Conservation (phyloP, 2,888 invertebrate genomes). For the Julus scanicus region DNA sequence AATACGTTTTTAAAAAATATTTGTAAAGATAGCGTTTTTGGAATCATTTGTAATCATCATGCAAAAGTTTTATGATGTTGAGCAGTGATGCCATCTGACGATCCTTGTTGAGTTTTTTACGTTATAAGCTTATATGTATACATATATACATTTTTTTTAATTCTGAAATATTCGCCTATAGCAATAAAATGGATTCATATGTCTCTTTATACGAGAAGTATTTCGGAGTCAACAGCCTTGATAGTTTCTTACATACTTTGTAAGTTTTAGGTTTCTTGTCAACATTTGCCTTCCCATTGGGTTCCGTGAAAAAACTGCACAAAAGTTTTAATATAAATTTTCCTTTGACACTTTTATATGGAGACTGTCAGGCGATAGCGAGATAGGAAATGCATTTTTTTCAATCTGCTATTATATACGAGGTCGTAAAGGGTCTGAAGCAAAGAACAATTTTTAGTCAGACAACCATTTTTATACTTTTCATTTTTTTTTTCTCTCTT, state of each 20-base stretch:
- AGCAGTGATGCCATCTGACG: no score
- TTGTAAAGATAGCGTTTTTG: no score
- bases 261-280: neutral
- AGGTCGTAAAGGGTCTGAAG: conserved; percentile 43
- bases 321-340: conserved; percentile 40
- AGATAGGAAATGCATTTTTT: conserved; percentile 31
- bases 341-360: conserved; percentile 37
- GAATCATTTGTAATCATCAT: no score
- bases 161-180: neutral
- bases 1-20: no score
- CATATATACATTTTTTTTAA: no score
- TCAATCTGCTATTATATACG: conserved; percentile 36
- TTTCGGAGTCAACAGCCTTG: neutral
- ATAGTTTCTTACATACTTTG: neutral
- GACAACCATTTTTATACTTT: neutral
- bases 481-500: neutral
- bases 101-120: no score
- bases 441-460: conserved; percentile 5
- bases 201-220: neutral
- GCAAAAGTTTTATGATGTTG: no score
- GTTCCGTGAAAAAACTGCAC: neutral
- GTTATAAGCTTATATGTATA: no score
- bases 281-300: neutral
- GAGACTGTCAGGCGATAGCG: conserved; percentile 19
- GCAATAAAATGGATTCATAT: neutral